These are phyloP conservation scores for Xiphydria camelus DNA, from an alignment of 2,888 invertebrate genomes.

Conservation along the genomic window DNA sequence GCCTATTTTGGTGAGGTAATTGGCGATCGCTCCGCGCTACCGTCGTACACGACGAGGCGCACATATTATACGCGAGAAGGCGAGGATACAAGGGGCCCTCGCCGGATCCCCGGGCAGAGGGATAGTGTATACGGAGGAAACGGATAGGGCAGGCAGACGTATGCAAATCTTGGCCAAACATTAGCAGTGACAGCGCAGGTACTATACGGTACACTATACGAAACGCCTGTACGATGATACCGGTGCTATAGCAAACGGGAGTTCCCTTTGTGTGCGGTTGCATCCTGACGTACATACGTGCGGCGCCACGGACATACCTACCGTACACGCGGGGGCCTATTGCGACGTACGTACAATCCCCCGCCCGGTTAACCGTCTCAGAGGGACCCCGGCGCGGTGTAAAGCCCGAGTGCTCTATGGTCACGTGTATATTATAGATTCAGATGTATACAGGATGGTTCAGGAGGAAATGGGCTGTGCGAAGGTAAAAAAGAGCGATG, in stretches of 20 bases:
- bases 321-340: neutral
- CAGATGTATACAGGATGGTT: too few species aligned
- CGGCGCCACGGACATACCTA: neutral
- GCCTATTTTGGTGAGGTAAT: slow-evolving; percentile 44
- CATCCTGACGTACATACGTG: neutral
- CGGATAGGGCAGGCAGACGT: slow-evolving; percentile 49
- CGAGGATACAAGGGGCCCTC: slow-evolving; percentile 12
- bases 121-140: slow-evolving; percentile 29
- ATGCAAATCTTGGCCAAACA: slow-evolving; percentile 56
- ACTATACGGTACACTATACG: neutral
- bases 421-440: too few species aligned
- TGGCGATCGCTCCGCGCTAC: slow-evolving; percentile 34
- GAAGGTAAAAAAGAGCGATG: too few species aligned
- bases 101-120: slow-evolving; percentile 3
- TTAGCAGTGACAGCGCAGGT: slow-evolving; percentile 40
- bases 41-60: slow-evolving; percentile 6
- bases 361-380: neutral
- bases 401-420: slow-evolving; percentile 1
- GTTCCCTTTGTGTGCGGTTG: neutral
- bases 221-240: neutral
- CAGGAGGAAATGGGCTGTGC: too few species aligned
- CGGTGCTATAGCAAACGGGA: neutral
- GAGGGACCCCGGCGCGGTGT: neutral
- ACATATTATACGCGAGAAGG: neutral
- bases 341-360: too few species aligned